Percentiles rank a stretch among this genome's conserved stretches.
Evolutionary conservation across 1,140 invertebrate species (phyloP).

Genomic region (Lysiphlebus fabarum): DNA sequence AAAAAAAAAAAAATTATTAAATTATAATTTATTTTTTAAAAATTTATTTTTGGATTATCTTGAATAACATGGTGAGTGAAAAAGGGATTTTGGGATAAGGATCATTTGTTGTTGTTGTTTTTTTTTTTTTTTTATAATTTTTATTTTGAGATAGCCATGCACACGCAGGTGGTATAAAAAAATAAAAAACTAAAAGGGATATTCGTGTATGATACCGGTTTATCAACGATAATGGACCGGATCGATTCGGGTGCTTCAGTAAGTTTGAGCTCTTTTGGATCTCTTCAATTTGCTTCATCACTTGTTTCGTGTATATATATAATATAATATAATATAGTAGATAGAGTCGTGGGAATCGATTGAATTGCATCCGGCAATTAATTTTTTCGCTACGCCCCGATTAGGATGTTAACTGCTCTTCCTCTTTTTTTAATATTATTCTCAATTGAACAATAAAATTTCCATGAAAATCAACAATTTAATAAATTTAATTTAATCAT

Average conservation of each 20-base stretch:
- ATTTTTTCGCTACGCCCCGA: slow-evolving; percentile 22
- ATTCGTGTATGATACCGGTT: slow-evolving; percentile 7
- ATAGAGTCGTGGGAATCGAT: slow-evolving; percentile 26
- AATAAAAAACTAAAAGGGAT: background rate
- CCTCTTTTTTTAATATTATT: slow-evolving; percentile 1
- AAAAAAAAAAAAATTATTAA: too few species aligned
- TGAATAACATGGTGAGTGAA: too few species aligned
- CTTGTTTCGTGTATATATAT: background rate
- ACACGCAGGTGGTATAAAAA: too few species aligned
- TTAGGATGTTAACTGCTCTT: slow-evolving; percentile 8
- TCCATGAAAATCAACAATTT: too few species aligned
- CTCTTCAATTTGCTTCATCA: background rate
- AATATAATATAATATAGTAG: background rate
- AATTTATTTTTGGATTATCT: too few species aligned
- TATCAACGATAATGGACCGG: slow-evolving; percentile 17
- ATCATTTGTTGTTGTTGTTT: background rate
- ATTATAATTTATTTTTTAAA: too few species aligned
- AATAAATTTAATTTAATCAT: too few species aligned
- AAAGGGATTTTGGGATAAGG: too few species aligned
- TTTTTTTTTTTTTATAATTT: background rate
- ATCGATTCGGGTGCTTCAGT: slow-evolving; percentile 18
- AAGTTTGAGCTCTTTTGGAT: background rate
- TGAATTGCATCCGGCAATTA: slow-evolving; percentile 30
- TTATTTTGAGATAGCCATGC: too few species aligned
- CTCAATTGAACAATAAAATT: too few species aligned